Conservation (phyloP, 1,140 invertebrate genomes). For the Platyura marginata region DNA sequence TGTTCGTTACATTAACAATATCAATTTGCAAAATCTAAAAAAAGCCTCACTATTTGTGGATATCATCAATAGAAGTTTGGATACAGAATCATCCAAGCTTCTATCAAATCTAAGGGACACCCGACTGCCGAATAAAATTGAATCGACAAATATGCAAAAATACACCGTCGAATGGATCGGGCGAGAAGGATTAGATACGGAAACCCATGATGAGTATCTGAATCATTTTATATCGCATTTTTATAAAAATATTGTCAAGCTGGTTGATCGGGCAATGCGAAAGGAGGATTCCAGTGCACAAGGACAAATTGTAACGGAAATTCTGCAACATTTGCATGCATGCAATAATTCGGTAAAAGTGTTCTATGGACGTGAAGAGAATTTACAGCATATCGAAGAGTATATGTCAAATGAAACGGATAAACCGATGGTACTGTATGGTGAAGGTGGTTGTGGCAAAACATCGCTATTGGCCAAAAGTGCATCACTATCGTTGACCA, state of each 20-base stretch:
- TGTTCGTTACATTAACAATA: slow-evolving; percentile 91
- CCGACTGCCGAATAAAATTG: slow-evolving; percentile 68
- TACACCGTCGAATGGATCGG: slow-evolving; percentile 96
- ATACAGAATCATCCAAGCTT: slow-evolving; percentile 82
- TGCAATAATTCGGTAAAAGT: slow-evolving; percentile 93
- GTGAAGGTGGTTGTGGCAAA: slow-evolving; percentile 84
- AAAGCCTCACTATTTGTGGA: slow-evolving; percentile 91
- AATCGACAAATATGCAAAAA: slow-evolving; percentile 70
- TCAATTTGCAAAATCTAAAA: slow-evolving; percentile 86
- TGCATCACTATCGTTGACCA: slow-evolving; percentile 53
- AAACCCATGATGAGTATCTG: slow-evolving; percentile 87
- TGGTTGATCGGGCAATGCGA: slow-evolving; percentile 84
- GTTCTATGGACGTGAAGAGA: slow-evolving; percentile 86
- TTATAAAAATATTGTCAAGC: slow-evolving; percentile 82
- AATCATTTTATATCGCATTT: slow-evolving; percentile 92
- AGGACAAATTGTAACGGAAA: slow-evolving; percentile 88
- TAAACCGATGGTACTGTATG: slow-evolving; percentile 84
- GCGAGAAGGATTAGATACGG: slow-evolving; percentile 77
- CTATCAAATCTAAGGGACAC: slow-evolving; percentile 80
- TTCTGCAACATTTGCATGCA: slow-evolving; percentile 89
- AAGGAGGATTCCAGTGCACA: slow-evolving; percentile 88
- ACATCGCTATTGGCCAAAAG: slow-evolving; percentile 89
- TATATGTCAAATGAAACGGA: slow-evolving; percentile 76
- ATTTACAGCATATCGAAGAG: slow-evolving; percentile 57
- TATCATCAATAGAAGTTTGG: slow-evolving; percentile 80